Base-by-base conservation (phyloP, 1,140 invertebrate genomes). In the Episyrphus balteatus region DNA sequence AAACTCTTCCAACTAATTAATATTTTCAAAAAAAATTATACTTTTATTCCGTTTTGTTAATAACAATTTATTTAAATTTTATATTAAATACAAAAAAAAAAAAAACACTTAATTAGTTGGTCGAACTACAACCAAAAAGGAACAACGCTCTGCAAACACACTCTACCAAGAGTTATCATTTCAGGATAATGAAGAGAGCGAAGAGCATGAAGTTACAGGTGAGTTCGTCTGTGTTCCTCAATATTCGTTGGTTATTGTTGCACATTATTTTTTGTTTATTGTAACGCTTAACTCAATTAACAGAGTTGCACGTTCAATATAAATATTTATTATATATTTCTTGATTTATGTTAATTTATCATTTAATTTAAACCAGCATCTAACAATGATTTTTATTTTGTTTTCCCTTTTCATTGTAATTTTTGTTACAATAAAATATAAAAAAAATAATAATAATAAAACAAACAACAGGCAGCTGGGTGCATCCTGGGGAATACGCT, bases 401-500 rank as follows among this genome's bases (percentile, higher is more conserved):
- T 26, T 3, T 26, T 26, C 8, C 21, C 21, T 8, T 26, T 26
- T 26, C 8, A 26, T 26, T 26, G 21, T 26, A 26, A 26, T 26
- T 26, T 26, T 26, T 26, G 21, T 26, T 26, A 26, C 21, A 26
- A 26, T 8, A 26, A 26, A 26, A 26, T 26, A 5, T 26, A 26
- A 5, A 26, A 26, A 26, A n/a, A n/a, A n/a, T n/a, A n/a, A n/a
- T n/a, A n/a, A n/a, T n/a, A n/a, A n/a, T n/a, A n/a, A n/a, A n/a
- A n/a, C n/a, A n/a, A 26, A 51, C 40, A 48, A 49, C 72, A 95
- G 93, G 94, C 62, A 88, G 88, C 68, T 92, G 89, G 84, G 92
- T 98, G 51, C 92, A 98, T 78, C 94, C 93, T 59, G 93, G 92
- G 63, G 94, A 98, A 75, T 98, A 96, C 76, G 92, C 94, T 34